Conservation (phyloP, 2,888 invertebrate genomes). For the Saturnia japonica region DNA sequence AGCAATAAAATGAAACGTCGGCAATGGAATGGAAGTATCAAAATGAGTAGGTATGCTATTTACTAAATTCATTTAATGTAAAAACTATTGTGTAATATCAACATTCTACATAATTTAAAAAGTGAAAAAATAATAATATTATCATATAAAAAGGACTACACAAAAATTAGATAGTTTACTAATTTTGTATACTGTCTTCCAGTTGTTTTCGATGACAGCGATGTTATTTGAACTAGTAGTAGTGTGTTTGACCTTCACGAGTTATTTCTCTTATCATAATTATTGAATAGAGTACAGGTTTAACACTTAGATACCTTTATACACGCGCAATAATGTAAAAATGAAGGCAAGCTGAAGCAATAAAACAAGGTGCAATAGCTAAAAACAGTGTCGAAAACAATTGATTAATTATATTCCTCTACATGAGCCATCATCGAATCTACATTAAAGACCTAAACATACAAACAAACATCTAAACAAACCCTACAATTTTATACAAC, state of each 20-base stretch:
- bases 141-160: too few species aligned
- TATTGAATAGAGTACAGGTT: too few species aligned
- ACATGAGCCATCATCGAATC: background rate
- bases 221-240: background rate
- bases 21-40: background rate
- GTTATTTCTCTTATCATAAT: background rate
- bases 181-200: too few species aligned
- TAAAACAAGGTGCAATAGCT: background rate
- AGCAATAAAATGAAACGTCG: conserved; percentile 13
- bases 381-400: background rate
- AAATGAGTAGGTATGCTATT: background rate
- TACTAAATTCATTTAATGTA: background rate
- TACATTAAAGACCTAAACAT: background rate
- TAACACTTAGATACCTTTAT: too few species aligned
- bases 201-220: background rate
- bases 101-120: background rate
- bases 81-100: background rate
- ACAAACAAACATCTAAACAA: background rate
- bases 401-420: background rate
- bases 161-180: too few species aligned
- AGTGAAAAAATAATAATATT: too few species aligned
- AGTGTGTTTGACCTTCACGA: background rate
- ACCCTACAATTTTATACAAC: too few species aligned
- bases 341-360: background rate
- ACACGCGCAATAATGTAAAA: too few species aligned